phyloP scores from a whole-genome alignment of 2,113 vertebrate genomes.

The Sigmodon hispidus region DNA sequence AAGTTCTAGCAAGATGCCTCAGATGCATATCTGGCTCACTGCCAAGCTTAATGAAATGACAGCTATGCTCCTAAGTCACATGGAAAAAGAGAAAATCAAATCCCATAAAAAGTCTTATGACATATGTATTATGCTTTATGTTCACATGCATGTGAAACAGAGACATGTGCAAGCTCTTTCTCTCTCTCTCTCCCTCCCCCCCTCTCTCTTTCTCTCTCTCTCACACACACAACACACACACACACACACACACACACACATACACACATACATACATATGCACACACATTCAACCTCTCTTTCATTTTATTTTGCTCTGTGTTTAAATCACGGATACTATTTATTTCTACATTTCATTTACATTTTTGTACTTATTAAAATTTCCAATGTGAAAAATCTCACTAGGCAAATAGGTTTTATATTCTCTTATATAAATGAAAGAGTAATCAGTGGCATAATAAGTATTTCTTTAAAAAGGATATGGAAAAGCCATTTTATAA shows the following conservation, averaged over 20 bases:
- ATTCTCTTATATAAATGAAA: neutral
- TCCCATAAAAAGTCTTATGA: no score
- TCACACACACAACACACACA: neutral
- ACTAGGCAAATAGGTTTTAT: neutral
- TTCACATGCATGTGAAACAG: neutral
- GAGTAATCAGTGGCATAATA: neutral
- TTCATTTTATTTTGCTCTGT: neutral
- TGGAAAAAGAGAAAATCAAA: neutral
- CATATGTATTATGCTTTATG: neutral
- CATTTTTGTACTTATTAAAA: neutral
- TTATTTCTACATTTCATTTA: neutral
- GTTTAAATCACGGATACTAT: neutral
- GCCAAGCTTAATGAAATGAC: neutral
- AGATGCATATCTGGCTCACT: neutral
- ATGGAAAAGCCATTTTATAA: neutral
- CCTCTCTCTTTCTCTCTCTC: no score
- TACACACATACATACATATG: neutral
- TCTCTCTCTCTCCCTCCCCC: no score
- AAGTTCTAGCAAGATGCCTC: neutral
- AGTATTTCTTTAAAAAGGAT: neutral
- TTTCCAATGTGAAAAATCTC: neutral
- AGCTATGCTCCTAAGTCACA: no score
- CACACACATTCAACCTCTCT: neutral
- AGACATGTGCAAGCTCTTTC: neutral
- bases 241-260: neutral